Percentiles rank a stretch among this genome's conserved stretches.
Evolutionary conservation across 30 jellyfish, hydroid and myxozoan genomes (phyloP).

Genomic region (Turritopsis dohrnii): DNA sequence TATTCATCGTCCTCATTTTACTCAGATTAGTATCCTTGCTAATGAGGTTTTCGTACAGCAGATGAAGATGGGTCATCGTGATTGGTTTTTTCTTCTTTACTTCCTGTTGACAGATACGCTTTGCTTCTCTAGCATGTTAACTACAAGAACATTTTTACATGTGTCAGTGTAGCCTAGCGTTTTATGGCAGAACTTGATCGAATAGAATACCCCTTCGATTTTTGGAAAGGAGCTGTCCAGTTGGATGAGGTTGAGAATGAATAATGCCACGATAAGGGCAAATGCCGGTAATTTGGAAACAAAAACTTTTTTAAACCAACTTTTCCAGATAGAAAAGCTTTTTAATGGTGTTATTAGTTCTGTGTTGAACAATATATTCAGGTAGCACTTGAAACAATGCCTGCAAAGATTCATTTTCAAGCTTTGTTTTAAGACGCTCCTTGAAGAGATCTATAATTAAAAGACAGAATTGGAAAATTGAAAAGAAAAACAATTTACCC

Average conservation of each 20-base stretch:
- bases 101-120: neutral
- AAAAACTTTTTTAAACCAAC: neutral
- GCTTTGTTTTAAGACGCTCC: neutral
- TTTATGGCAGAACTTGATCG: neutral
- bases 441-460: neutral
- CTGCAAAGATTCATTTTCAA: neutral
- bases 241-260: neutral
- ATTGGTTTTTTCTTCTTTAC: neutral
- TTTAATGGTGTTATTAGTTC: neutral
- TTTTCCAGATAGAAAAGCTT: neutral
- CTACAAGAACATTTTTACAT: neutral
- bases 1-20: neutral
- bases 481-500: neutral
- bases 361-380: neutral
- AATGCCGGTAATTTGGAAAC: neutral
- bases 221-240: neutral
- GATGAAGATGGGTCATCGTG: neutral
- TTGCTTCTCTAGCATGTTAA: neutral
- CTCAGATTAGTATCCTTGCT: neutral
- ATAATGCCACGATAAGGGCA: neutral
- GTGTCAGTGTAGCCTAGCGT: neutral
- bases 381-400: neutral
- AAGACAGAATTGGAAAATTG: neutral
- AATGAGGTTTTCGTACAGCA: neutral
- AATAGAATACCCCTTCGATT: neutral